These are phyloP conservation scores for Plecturocebus donacophilus DNA, from an alignment of 2,113 vertebrate genomes.

Conservation along the genomic window DNA sequence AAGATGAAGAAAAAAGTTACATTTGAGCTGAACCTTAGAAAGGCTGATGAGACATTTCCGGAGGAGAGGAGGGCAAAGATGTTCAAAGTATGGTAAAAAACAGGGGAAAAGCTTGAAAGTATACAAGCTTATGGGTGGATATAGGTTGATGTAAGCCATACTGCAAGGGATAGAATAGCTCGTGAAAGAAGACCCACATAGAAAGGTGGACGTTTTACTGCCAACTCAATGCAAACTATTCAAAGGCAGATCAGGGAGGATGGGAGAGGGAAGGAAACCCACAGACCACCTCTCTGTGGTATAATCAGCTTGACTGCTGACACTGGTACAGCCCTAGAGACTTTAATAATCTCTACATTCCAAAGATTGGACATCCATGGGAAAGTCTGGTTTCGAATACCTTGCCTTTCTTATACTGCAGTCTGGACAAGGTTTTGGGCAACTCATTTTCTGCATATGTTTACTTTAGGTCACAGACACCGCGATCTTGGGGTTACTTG, in stretches of 20 bases:
- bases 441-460: not conserved
- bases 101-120: not conserved
- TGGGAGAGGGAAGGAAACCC: not conserved
- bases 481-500: not conserved
- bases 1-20: not conserved
- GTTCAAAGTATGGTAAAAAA: not conserved
- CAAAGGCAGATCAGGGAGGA: not conserved
- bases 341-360: not conserved
- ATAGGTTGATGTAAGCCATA: not conserved
- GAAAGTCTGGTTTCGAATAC: not conserved
- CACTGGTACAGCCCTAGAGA: not conserved
- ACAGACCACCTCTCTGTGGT: not conserved
- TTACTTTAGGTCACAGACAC: not conserved
- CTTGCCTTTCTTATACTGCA: not conserved
- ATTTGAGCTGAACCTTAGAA: not conserved
- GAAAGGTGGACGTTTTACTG: not conserved
- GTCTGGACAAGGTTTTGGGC: not conserved
- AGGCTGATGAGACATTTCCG: not conserved
- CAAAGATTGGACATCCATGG: not conserved
- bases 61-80: not conserved
- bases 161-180: not conserved
- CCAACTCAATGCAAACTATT: not conserved
- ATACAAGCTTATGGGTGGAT: not conserved
- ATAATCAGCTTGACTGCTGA: not conserved
- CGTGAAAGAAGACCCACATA: not conserved